Evolutionary conservation across 2,888 invertebrate genomes (phyloP), one percentile per base, ranked within the genome.

Genomic region (Trichogramma dendrolimi): DNA sequence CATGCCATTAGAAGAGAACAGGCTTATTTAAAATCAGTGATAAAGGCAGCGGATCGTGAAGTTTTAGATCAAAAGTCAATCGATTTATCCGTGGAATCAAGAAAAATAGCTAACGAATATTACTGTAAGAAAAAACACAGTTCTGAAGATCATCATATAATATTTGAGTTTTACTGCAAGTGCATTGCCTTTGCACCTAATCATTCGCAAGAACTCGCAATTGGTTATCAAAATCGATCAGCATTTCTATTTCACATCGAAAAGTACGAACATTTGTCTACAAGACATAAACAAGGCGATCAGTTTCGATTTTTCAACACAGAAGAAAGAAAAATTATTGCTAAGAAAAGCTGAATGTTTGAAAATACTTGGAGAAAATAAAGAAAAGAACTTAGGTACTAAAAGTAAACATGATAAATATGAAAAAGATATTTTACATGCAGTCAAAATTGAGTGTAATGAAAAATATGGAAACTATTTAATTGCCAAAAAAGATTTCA

Each of bases 221-320:
- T 89, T 54, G 88, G 88, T 1, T 83, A 87, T 71, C 87, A 87
- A 0, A 92, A 92, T 74, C 83, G 92, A 69, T 90, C 92, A 49
- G 91, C 90, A 42, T 85, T 88, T 8, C 82, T 90, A 56, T 85
- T 83, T 67, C 83, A 85, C 68, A 80, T 87, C 71, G 81, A 84
- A 65, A 83, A 86, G 50, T 88, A 85, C 73, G 75, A 82, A 38
- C 86, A 87, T 7, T 7, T 27, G 27, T 27, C 27, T 27, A 2
- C 27, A 27, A 27, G 27, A 27, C 27, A 27, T 27, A 27, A 27
- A 27, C 27, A 27, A 27, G 27, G 27, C 27, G 27, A 27, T 27
- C 27, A 27, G 27, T 27, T 27, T 27, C 3, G 27, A 2, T 27
- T 27, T 27, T 27, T 27, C 27, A 27, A 27, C 27, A 27, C 27